Base-by-base conservation (phyloP, 2,113 vertebrate genomes). In the Pomatostomus ruficeps region DNA sequence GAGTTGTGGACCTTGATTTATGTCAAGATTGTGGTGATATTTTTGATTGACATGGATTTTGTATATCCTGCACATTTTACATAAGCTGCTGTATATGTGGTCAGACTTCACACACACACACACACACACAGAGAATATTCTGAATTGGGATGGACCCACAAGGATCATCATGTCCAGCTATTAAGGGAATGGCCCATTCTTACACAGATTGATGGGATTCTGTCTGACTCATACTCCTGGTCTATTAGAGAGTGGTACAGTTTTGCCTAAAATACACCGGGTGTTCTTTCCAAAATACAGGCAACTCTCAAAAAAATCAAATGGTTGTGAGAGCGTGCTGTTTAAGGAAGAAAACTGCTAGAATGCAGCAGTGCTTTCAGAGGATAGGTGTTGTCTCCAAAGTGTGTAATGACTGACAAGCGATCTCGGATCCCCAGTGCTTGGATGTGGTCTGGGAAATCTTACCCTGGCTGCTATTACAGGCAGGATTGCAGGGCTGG, bases 321-420 rank as follows among this genome's bases (percentile, higher is more conserved):
- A 68, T 1, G 2, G 42, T 61, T 76, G 40, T 46, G 65, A 26
- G 48, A 12, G 14, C 35, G 67, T 46, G 67, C 31, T 46, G 1
- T 1, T 19, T 23, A 65, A 46, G 71, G 40, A 43, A 20, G 40
- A 38, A 22, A 38, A 35, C 29, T 38, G 40, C 45, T 21, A 8
- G 46, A 65, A 65, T 0, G 25, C 59, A 48, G 19, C 35, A 11
- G 51, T 23, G 26, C 28, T 78, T 54, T 51, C 43, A 23, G 78
- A 29, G 25, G 33, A 43, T 0, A 33, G 57, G 31, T 1, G 0
- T 36, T 73, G 92, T 76, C 36, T 59, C 66, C 10, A 0, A 1
- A 1, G 36, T 51, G 48, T 61, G 36, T 21, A 21, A 36, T 15
- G 85, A 75, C 71, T 59, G 85, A 57, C 10, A 36, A 46, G 62